phyloP scores from a whole-genome alignment of 1,140 invertebrate species.

The Drusus annulatus region DNA sequence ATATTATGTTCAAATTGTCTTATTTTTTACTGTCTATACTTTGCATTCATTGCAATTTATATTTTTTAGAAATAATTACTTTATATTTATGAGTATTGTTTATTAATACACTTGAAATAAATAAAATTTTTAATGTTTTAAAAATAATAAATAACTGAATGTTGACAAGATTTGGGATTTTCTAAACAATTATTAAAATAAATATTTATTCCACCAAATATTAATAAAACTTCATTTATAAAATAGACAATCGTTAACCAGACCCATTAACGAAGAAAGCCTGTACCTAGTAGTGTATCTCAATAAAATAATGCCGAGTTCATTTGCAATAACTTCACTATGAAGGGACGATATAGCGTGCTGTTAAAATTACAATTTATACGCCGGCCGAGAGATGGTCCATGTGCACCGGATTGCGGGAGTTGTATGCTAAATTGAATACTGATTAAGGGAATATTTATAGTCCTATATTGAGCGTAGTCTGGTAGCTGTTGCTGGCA shows the following conservation, averaged over 20 bases:
- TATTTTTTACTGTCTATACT: too few relatives aligned
- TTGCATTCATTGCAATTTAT: too few relatives aligned
- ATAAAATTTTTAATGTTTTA: too few relatives aligned
- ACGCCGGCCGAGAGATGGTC: conserved; percentile 37
- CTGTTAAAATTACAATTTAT: conserved; percentile 55
- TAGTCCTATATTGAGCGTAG: conserved; percentile 56
- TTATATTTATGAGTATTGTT: too few relatives aligned
- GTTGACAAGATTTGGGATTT: too few relatives aligned
- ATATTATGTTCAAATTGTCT: too few relatives aligned
- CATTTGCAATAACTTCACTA: conserved; percentile 30
- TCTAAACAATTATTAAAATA: too few relatives aligned
- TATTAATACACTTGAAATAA: too few relatives aligned
- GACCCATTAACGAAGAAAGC: background rate
- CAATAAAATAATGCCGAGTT: conserved; percentile 33
- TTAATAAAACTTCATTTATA: too few relatives aligned
- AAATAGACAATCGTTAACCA: background rate
- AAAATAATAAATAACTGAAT: too few relatives aligned
- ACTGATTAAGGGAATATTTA: conserved; percentile 58
- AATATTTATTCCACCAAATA: too few relatives aligned
- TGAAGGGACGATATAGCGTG: conserved; percentile 38
- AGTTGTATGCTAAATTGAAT: conserved; percentile 54
- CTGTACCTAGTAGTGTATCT: background rate
- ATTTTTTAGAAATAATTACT: too few relatives aligned
- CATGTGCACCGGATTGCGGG: background rate
- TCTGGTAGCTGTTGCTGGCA: conserved; percentile 51